Evolutionary conservation across 2,113 vertebrate species (phyloP).

Genomic region (Siniperca chuatsi): DNA sequence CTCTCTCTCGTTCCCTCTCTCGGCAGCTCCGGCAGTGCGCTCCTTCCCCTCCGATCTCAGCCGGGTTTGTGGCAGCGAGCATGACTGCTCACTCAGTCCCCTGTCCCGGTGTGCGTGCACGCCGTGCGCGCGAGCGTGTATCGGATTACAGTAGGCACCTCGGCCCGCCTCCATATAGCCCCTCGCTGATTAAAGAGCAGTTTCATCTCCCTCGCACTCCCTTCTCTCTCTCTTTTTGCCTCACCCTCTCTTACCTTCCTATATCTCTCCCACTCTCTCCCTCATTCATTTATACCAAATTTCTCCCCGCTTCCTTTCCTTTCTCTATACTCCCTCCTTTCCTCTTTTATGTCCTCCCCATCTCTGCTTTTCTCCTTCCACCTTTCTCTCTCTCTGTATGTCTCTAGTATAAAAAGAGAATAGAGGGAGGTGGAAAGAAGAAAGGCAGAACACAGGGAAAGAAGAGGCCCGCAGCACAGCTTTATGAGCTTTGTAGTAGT

Average conservation of each 20-base stretch:
- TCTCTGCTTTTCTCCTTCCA: background rate
- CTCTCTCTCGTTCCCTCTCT: slow-evolving; percentile 9
- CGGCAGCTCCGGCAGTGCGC: slow-evolving; percentile 41
- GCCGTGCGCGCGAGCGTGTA: slow-evolving; percentile 78
- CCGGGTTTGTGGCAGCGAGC: slow-evolving; percentile 67
- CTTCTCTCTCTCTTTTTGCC: slow-evolving; percentile 6
- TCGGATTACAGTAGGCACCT: slow-evolving; percentile 92
- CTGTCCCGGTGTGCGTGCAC: slow-evolving; percentile 52
- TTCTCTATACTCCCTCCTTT: background rate
- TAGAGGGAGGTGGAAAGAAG: slow-evolving; percentile 20
- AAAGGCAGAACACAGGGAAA: slow-evolving; percentile 37
- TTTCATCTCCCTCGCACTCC: slow-evolving; percentile 59
- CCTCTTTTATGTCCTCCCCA: background rate
- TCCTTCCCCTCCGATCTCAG: slow-evolving; percentile 71
- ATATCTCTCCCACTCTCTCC: background rate
- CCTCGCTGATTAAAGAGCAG: slow-evolving; percentile 88
- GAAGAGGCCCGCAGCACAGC: slow-evolving; percentile 48
- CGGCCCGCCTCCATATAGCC: slow-evolving; percentile 87
- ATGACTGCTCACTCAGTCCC: slow-evolving; percentile 67
- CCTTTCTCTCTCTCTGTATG: background rate
- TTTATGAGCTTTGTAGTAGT: slow-evolving; percentile 40
- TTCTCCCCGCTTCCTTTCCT: background rate
- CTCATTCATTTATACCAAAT: slow-evolving; percentile 12
- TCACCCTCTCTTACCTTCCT: slow-evolving; percentile 30
- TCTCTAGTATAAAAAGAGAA: slow-evolving; percentile 1